Conservation (phyloP, 2,888 invertebrate genomes). For the Tillus elongatus region DNA sequence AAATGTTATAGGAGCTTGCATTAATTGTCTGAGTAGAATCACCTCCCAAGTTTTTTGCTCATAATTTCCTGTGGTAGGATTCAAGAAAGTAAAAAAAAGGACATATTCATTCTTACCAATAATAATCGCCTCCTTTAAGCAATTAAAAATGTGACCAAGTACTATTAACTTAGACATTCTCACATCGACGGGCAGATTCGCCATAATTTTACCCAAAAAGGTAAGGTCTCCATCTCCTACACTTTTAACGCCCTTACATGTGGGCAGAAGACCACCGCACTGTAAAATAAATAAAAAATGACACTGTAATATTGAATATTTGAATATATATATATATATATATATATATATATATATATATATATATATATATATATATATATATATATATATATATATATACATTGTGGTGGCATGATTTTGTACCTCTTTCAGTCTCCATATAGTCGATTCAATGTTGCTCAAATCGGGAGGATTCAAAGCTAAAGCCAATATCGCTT, state of each 20-base stretch:
- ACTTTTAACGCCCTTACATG: slow-evolving; percentile 37
- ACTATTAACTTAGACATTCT: slow-evolving; percentile 74
- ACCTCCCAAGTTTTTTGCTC: no score
- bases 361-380: no score
- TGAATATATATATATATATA: no score
- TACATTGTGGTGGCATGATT: slow-evolving; percentile 4
- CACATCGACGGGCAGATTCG: slow-evolving; percentile 73
- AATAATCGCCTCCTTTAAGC: slow-evolving; percentile 73
- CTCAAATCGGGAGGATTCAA: slow-evolving; percentile 78
- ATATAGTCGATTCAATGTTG: slow-evolving; percentile 71
- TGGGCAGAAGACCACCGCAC: slow-evolving; percentile 69
- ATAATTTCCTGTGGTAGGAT: no score
- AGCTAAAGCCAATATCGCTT: slow-evolving; percentile 69
- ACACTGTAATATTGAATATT: slow-evolving; percentile 3
- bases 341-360: no score
- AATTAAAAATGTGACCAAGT: slow-evolving; percentile 77
- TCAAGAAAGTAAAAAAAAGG: no score
- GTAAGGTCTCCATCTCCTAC: slow-evolving; percentile 75
- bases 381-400: no score
- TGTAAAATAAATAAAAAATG: slow-evolving; percentile 33
- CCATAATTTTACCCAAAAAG: slow-evolving; percentile 75
- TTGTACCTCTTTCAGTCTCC: slow-evolving; percentile 75
- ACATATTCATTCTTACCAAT: slow-evolving; percentile 64
- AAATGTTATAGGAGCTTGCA: no score
- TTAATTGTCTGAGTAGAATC: no score